Evolutionary conservation across 2,113 vertebrate species (phyloP).

Genomic region (Oncorhynchus clarkii): DNA sequence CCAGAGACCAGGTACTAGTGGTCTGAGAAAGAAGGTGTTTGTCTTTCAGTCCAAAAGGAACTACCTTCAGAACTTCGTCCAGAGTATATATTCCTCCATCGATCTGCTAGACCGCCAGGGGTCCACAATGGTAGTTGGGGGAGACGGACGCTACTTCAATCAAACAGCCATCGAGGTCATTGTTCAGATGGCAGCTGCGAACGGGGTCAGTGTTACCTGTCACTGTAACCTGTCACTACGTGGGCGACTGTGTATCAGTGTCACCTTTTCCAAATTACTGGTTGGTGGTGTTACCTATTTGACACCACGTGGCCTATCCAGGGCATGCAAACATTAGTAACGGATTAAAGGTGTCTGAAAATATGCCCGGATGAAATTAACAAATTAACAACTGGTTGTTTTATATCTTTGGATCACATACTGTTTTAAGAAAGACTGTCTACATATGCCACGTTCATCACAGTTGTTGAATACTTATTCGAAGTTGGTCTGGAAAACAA

Average conservation of each 20-base stretch:
- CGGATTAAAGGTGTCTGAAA: too few relatives aligned
- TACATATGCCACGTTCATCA: background rate
- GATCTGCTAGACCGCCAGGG: constrained; percentile 94
- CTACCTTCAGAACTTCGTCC: constrained; percentile 95
- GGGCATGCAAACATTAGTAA: background rate
- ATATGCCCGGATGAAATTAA: background rate
- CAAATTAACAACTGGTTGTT: background rate
- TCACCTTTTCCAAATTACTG: constrained; percentile 9
- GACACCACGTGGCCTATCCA: background rate
- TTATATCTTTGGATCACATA: background rate
- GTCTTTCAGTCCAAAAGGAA: constrained; percentile 84
- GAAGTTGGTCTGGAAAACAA: background rate
- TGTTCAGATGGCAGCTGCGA: constrained; percentile 96
- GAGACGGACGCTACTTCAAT: constrained; percentile 95
- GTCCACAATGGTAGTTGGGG: constrained; percentile 89
- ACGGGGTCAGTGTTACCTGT: constrained; percentile 87
- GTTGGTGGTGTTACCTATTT: constrained; percentile 1
- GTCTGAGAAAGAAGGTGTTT: constrained; percentile 84
- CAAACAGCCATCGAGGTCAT: constrained; percentile 85
- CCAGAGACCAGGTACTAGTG: constrained; percentile 85
- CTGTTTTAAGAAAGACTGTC: too few relatives aligned
- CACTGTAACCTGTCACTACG: background rate
- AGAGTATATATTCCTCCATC: constrained; percentile 93
- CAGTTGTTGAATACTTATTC: background rate
- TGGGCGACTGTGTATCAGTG: constrained; percentile 28